A percentile compares a stretch with the other conserved stretches of the same genome.
Conservation (phyloP, 2,113 vertebrate genomes). For the Echinops telfairi region DNA sequence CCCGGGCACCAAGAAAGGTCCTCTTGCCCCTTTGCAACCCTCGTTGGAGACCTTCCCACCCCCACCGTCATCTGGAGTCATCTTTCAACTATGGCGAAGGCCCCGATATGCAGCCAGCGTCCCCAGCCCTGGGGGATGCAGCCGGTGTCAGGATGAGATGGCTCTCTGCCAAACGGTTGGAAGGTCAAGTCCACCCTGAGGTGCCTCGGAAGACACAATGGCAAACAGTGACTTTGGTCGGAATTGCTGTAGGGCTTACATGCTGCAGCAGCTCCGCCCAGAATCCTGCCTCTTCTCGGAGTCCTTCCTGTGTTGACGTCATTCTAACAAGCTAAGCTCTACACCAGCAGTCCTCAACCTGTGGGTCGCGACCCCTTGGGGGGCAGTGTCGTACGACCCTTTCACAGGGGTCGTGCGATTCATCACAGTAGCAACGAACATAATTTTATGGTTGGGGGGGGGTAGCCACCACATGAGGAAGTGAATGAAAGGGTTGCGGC, state of each 20-base stretch:
- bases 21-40: neutral
- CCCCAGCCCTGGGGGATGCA: neutral
- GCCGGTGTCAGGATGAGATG: neutral
- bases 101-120: neutral
- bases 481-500: too few species aligned
- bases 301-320: neutral
- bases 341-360: too few species aligned
- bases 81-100: neutral
- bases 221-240: neutral
- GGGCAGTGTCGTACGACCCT: too few species aligned
- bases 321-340: too few species aligned
- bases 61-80: neutral
- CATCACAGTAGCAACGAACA: too few species aligned
- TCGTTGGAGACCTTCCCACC: neutral
- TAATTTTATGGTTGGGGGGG: too few species aligned
- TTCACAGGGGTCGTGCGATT: too few species aligned
- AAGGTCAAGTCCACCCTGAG: neutral
- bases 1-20: fast-evolving
- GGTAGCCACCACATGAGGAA: too few species aligned
- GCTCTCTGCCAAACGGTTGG: neutral
- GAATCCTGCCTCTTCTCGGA: neutral
- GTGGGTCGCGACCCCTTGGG: too few species aligned
- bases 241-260: neutral
- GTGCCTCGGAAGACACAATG: neutral
- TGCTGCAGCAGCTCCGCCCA: too few species aligned